Conservation (phyloP, 37 sponge, comb jelly and placozoan species). For the Mnemiopsis leidyi region DNA sequence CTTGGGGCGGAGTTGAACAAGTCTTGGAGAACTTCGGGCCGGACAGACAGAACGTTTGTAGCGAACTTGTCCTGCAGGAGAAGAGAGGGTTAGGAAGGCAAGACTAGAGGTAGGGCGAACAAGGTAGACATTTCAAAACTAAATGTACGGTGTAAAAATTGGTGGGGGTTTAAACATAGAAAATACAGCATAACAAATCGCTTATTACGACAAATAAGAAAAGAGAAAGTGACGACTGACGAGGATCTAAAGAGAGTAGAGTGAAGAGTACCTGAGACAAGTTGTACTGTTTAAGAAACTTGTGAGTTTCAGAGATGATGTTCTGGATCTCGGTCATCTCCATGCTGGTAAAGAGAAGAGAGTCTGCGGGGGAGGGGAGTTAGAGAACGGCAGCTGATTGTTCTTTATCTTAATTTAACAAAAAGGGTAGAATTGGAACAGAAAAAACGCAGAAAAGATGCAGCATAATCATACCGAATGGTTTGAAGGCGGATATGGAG, state of each 20-base stretch:
- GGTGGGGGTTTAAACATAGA: no score
- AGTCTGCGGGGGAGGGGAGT: not conserved
- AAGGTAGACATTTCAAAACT: no score
- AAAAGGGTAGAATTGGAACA: no score
- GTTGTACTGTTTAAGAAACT: constrained; percentile 17
- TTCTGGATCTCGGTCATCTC: constrained; percentile 43
- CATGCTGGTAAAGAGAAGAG: not conserved
- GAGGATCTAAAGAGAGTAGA: not conserved
- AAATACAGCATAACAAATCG: no score
- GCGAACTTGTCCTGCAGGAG: not conserved
- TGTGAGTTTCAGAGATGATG: constrained; percentile 19
- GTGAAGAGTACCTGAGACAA: not conserved
- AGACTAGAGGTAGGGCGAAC: not conserved
- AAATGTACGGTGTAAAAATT: no score
- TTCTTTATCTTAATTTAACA: not conserved
- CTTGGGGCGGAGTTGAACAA: not conserved
- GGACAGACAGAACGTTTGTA: not conserved
- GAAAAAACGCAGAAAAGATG: no score
- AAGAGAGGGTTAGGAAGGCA: not conserved
- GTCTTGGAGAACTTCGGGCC: constrained; percentile 7
- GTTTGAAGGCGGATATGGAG: constrained; percentile 22
- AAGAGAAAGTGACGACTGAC: no score
- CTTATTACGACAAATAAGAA: no score
- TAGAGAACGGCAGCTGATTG: not conserved
- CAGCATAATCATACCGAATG: no score